A percentile compares a stretch with the other conserved stretches of the same genome.
These are phyloP conservation scores for Acridotheres tristis DNA, from an alignment of 2,797 vertebrate species.

Conservation along the genomic window DNA sequence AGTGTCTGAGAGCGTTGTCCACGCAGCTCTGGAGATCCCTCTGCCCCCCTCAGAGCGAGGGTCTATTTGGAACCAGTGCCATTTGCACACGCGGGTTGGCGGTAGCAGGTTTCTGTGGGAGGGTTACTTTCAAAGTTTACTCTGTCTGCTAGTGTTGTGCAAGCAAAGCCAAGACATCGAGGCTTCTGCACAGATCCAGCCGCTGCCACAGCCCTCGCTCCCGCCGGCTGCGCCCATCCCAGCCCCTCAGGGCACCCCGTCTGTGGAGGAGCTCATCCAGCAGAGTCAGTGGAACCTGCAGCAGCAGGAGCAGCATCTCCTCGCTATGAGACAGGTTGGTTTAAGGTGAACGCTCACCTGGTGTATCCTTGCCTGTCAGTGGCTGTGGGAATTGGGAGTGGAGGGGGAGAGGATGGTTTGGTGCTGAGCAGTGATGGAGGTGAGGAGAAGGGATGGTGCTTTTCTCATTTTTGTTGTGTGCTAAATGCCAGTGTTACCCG, in stretches of 20 bases:
- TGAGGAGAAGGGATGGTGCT: background rate
- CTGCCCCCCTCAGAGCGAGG: background rate
- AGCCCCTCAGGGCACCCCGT: constrained; percentile 73
- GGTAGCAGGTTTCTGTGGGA: background rate
- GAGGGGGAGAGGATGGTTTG: background rate
- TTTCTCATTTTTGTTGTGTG: background rate
- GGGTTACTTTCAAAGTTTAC: background rate
- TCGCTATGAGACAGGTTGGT: constrained; percentile 90
- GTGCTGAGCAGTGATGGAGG: background rate
- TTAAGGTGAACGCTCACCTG: rapidly evolving
- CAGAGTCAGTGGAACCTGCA: constrained; percentile 98
- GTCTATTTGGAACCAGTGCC: rapidly evolving
- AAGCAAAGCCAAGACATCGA: constrained; percentile 89
- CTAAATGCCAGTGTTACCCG: rapidly evolving
- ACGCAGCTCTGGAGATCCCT: background rate
- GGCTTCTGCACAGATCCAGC: constrained; percentile 67
- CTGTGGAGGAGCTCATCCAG: constrained; percentile 93
- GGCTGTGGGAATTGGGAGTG: background rate
- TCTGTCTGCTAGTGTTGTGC: constrained; percentile 82
- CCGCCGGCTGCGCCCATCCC: constrained; percentile 68
- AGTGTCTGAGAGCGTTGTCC: background rate
- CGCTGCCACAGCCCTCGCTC: constrained; percentile 79
- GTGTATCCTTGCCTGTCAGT: background rate
- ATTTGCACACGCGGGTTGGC: background rate
- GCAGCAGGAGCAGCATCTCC: constrained; percentile 96